Evolutionary conservation across 2,113 vertebrate species (phyloP).

Genomic region (Pampusana beccarii): DNA sequence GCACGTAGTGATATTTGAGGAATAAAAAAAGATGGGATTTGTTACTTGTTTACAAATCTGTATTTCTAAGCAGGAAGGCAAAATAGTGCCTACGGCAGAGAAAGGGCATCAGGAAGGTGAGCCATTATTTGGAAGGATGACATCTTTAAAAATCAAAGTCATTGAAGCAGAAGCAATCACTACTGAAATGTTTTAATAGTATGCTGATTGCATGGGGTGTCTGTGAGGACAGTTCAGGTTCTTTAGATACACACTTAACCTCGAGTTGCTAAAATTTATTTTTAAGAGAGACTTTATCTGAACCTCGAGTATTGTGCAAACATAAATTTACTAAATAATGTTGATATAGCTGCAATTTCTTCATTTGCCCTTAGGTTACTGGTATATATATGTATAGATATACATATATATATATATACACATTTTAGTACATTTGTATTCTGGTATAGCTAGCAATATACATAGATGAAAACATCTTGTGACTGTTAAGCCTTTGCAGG

Average conservation of each 20-base stretch:
- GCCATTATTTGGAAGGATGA: background rate
- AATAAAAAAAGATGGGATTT: background rate
- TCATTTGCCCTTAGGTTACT: background rate
- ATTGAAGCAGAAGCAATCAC: background rate
- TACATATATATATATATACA: background rate
- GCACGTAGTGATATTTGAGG: background rate
- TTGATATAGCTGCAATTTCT: background rate
- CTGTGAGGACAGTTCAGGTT: background rate
- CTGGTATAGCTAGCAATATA: background rate
- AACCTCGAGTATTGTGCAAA: too few relatives aligned
- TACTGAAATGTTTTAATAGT: background rate
- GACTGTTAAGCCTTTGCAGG: background rate
- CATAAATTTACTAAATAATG: too few relatives aligned
- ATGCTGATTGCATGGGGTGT: background rate
- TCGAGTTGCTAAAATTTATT: background rate
- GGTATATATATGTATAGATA: background rate
- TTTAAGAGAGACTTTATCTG: too few relatives aligned
- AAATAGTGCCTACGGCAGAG: background rate
- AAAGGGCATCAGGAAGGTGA: background rate
- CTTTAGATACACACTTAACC: background rate
- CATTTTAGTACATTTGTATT: background rate
- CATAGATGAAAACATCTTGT: background rate
- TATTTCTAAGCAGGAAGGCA: background rate
- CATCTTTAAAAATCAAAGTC: background rate
- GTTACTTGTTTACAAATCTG: background rate